These are phyloP conservation scores for Gambusia affinis DNA, from an alignment of 2,113 vertebrate genomes.

Conservation along the genomic window DNA sequence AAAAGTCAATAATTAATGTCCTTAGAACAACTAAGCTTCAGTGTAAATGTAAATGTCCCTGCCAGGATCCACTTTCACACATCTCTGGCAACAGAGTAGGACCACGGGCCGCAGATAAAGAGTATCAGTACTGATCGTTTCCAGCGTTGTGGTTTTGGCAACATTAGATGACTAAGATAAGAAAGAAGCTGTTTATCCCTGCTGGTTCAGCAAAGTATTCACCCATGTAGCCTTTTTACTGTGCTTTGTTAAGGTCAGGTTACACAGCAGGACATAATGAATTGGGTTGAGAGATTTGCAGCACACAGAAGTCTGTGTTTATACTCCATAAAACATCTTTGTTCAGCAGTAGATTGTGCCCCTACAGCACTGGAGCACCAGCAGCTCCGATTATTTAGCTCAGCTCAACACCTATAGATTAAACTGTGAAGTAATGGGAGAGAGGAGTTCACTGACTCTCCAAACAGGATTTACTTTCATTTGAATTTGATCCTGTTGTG, in stretches of 20 bases:
- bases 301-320: conserved; percentile 16
- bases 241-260: conserved; percentile 54
- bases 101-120: conserved; percentile 53
- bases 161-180: conserved; percentile 66
- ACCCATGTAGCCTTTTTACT: conserved; percentile 34
- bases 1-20: conserved; percentile 20
- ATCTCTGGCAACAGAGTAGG: conserved; percentile 59
- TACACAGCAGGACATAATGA: conserved; percentile 49
- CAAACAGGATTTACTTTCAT: conserved; percentile 23
- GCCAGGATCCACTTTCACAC: conserved; percentile 64
- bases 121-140: conserved; percentile 62
- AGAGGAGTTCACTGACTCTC: conserved; percentile 11
- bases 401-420: conserved; percentile 3
- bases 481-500: conserved; percentile 17
- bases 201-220: conserved; percentile 34
- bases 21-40: conserved; percentile 39
- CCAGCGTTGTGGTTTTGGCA: conserved; percentile 66
- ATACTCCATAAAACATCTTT: conserved; percentile 11
- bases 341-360: conserved; percentile 5
- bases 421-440: conserved; percentile 7
- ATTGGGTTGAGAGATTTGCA: conserved; percentile 47
- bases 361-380: neutral
- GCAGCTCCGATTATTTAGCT: conserved; percentile 12
- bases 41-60: conserved; percentile 41
- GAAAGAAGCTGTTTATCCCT: conserved; percentile 50